These are phyloP conservation scores for Sycophaga agraensis DNA, from an alignment of 1,140 invertebrate species.

Conservation along the genomic window DNA sequence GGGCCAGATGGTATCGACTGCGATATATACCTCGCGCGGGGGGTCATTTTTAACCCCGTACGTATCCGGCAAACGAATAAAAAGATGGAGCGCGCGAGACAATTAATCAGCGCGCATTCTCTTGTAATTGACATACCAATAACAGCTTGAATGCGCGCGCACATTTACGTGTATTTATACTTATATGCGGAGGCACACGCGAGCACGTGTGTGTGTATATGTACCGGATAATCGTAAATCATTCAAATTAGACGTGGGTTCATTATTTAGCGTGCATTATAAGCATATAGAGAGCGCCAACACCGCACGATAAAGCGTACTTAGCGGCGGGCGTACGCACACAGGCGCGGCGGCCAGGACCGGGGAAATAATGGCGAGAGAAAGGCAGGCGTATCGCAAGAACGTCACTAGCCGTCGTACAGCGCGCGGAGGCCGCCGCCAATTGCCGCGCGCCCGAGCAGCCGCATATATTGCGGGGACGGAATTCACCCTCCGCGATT, in stretches of 20 bases:
- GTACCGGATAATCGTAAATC: not conserved
- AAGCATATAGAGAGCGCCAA: not conserved
- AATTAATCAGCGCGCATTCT: not conserved
- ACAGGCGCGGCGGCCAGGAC: not conserved
- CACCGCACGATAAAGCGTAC: constrained; percentile 23
- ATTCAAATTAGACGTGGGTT: constrained; percentile 18
- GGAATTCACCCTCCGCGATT: constrained; percentile 27
- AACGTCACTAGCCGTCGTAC: constrained; percentile 30
- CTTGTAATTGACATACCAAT: constrained; percentile 1
- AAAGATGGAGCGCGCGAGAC: not conserved
- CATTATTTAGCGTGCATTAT: constrained; percentile 12
- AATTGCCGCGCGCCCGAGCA: too few species aligned
- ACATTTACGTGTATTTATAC: too few species aligned
- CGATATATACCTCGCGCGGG: too few species aligned
- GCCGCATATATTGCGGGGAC: too few species aligned
- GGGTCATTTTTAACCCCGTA: too few species aligned
- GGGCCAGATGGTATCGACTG: too few species aligned
- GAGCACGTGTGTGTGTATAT: too few species aligned
- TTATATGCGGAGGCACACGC: too few species aligned
- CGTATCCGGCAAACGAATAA: too few species aligned
- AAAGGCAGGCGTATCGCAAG: constrained; percentile 24
- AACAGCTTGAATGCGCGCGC: not conserved
- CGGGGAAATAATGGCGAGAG: constrained; percentile 30
- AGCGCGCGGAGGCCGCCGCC: too few species aligned
- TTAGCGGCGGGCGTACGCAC: not conserved